Evolutionary conservation across 2,888 invertebrate species (phyloP).

Genomic region (Megastigmus dorsalis): DNA sequence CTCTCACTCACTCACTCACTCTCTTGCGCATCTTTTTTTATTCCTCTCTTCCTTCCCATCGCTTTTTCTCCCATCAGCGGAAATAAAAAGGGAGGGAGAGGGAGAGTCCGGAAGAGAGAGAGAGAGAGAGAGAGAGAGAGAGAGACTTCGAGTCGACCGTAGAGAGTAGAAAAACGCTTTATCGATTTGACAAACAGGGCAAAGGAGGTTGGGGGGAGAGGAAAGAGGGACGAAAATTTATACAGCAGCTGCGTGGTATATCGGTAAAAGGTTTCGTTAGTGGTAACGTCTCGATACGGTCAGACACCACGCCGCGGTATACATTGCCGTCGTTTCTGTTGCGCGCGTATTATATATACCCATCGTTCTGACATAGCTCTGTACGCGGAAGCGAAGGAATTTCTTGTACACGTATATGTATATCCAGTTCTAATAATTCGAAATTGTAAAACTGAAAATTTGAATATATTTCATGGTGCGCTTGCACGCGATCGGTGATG

Average conservation of each 20-base stretch:
- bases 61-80: background rate
- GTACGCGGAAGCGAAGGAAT: no score
- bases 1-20: background rate
- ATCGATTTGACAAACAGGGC: constrained; percentile 36
- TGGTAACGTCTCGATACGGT: constrained; percentile 33
- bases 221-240: background rate
- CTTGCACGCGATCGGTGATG: background rate
- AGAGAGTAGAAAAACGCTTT: background rate
- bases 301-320: no score
- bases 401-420: no score
- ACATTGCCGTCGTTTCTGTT: background rate
- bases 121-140: background rate
- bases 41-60: background rate
- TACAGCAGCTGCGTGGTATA: background rate
- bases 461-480: background rate
- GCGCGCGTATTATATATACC: no score
- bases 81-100: background rate
- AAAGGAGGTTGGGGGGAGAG: background rate
- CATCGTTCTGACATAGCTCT: no score
- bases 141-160: no score
- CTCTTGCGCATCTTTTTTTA: background rate
- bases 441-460: background rate
- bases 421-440: background rate
- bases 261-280: constrained; percentile 18
- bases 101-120: background rate